Evolutionary conservation across 1,140 invertebrate genomes (phyloP), one percentile per base, ranked within the genome.

Genomic region (Dendroctonus valens): DNA sequence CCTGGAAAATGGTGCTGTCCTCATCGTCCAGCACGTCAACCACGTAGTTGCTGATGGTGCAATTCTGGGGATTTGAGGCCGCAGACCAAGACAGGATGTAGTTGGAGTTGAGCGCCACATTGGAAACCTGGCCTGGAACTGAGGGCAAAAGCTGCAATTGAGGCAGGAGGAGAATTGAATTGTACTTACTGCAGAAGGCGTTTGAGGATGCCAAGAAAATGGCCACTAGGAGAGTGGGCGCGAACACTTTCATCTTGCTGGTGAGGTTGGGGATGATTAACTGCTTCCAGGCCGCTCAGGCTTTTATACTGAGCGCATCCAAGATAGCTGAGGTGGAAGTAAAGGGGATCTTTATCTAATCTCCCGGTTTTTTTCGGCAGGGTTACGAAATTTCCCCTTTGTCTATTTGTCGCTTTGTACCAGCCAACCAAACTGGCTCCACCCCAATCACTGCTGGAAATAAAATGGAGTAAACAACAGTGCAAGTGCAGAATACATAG

Each of bases 91-190:
- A 8, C 7, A 65, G 37, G 5, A n/a, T 37, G 48, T 49, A n/a
- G 26, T 59, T 46, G 6, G 49, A 11, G 38, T 0, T 48, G 5
- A 65, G 15, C 5, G 0, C 41, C 9, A 65, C 7, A 44, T 52
- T 26, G 37, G 39, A 12, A 46, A 65, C 63, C 7, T 7, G 48
- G 12, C 53, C 55, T 7, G 63, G 53, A 3, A n/a, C 63, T 65
- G 14, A 40, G 50, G 59, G 5, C 9, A 11, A 6, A n/a, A 5
- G 38, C 9, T 55, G 38, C 12, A 14, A 15, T 52, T 5, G 6
- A n/a, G 38, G 38, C 41, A 41, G 37, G 38, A 40, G 41, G n/a
- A 5, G 6, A 14, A 9, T n/a, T 52, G 5, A 3, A 26, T 26
- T 1, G 1, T 8, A 55, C 53, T 39, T 55, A 55, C 53, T 11